phyloP scores from a whole-genome alignment of 1,140 invertebrate genomes.

The Metopolophium dirhodum region DNA sequence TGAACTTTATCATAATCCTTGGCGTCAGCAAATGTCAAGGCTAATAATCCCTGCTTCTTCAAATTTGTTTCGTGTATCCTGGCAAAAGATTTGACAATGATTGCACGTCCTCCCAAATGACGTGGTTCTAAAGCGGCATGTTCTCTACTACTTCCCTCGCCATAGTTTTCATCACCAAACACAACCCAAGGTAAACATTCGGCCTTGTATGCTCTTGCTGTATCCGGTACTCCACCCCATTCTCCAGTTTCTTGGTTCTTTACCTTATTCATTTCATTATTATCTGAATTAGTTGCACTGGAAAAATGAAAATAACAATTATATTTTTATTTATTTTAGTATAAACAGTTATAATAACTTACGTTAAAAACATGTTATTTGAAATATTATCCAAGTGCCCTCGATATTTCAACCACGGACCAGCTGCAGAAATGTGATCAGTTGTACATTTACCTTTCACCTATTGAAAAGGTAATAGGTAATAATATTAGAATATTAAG shows the following conservation, averaged over 20 bases:
- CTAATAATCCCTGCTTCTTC: conserved; percentile 98
- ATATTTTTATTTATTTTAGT: no score
- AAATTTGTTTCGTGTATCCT: conserved; percentile 99
- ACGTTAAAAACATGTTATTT: conserved; percentile 94
- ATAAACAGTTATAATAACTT: no score
- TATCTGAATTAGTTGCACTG: conserved; percentile 90
- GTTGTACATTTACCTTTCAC: conserved; percentile 98
- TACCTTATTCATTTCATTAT: conserved; percentile 95
- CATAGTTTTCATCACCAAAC: conserved; percentile 99
- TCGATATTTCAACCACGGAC: conserved; percentile 98
- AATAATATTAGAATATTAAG: no score
- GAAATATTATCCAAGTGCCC: conserved; percentile 99
- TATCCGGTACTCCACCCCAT: conserved; percentile 90
- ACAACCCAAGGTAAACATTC: conserved; percentile 88
- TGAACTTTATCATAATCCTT: no score
- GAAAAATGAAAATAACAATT: no score
- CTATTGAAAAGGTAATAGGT: no score
- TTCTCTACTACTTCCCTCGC: conserved; percentile 83
- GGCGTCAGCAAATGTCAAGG: conserved; percentile 85
- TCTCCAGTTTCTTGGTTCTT: conserved; percentile 88
- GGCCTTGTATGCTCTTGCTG: conserved; percentile 94
- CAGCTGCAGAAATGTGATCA: conserved; percentile 98
- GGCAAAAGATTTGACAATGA: conserved; percentile 99
- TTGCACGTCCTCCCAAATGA: conserved; percentile 89
- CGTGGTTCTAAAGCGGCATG: conserved; percentile 97